Evolutionary conservation across 2,113 vertebrate genomes (phyloP).

Genomic region (Cyrtonyx montezumae): DNA sequence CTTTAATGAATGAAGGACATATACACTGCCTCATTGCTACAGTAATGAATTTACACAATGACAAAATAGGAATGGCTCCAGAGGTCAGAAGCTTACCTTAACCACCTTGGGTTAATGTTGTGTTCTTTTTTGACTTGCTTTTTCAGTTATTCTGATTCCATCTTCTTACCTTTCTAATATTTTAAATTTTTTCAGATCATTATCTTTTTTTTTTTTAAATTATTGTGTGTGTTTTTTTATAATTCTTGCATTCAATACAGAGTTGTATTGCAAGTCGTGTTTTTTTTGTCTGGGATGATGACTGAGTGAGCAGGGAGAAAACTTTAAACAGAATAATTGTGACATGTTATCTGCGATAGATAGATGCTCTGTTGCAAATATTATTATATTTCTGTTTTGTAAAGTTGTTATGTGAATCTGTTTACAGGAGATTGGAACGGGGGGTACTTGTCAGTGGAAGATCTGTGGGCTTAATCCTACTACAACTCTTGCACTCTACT

Average conservation of each 20-base stretch:
- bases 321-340: neutral
- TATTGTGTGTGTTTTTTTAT: neutral
- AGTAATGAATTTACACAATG: neutral
- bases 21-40: neutral
- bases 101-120: neutral
- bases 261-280: neutral
- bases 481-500: slow-evolving; percentile 93
- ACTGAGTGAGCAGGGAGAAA: neutral
- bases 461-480: slow-evolving; percentile 92
- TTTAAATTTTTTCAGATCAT: neutral
- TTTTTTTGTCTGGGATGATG: neutral
- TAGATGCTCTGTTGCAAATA: neutral
- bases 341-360: neutral
- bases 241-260: neutral
- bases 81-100: neutral
- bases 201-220: neutral
- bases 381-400: neutral
- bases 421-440: slow-evolving; percentile 94
- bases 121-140: neutral
- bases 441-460: slow-evolving; percentile 97
- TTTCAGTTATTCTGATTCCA: neutral
- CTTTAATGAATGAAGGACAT: neutral
- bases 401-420: slow-evolving; percentile 14
- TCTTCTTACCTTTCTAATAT: neutral
- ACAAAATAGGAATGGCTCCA: neutral